These are phyloP conservation scores for Corydoras maculifer DNA, from an alignment of 2,113 vertebrate species.

Conservation along the genomic window DNA sequence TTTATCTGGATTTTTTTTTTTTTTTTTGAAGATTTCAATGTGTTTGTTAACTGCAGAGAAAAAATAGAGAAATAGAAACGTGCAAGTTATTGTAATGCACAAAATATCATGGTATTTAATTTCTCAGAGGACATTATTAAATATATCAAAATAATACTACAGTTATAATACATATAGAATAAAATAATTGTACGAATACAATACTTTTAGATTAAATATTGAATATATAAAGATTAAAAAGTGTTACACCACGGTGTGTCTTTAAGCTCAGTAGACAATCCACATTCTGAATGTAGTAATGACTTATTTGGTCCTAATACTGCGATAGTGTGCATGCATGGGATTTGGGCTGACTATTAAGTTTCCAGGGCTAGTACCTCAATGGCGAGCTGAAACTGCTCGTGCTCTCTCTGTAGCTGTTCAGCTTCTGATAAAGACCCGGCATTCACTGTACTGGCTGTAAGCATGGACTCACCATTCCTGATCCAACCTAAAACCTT, in stretches of 20 bases:
- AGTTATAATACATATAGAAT: too few species aligned
- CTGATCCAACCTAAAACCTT: slow-evolving; percentile 97
- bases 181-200: too few species aligned
- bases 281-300: too few species aligned
- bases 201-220: too few species aligned
- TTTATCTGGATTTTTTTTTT: neutral
- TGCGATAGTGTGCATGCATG: too few species aligned
- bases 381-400: slow-evolving; percentile 95
- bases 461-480: slow-evolving; percentile 95
- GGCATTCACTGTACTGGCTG: slow-evolving; percentile 88
- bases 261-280: too few species aligned
- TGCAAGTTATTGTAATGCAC: neutral
- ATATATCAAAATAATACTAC: too few species aligned
- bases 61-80: neutral
- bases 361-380: slow-evolving; percentile 73
- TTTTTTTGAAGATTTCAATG: neutral
- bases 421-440: slow-evolving; percentile 94
- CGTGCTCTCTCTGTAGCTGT: slow-evolving; percentile 50
- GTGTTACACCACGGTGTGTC: too few species aligned
- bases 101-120: too few species aligned
- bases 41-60: neutral
- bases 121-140: too few species aligned
- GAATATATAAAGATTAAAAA: too few species aligned
- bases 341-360: neutral
- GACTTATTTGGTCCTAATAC: too few species aligned